Evolutionary conservation across 2,888 invertebrate genomes (phyloP), one percentile per base, ranked within the genome.

Genomic region (Hirtodrosophila cameraria): DNA sequence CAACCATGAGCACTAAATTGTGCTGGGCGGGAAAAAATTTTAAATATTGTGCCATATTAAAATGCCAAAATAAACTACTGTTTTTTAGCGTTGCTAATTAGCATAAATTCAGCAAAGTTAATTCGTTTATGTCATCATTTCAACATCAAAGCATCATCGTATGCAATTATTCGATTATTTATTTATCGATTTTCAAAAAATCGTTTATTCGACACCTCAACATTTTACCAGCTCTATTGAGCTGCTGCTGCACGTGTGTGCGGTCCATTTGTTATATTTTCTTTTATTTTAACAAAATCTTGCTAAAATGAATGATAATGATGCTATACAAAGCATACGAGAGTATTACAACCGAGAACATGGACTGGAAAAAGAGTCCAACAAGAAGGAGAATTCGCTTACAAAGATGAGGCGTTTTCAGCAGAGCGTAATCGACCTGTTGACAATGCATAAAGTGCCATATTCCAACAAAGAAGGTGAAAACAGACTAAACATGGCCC

Each of bases 391-490:
- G 30, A 46, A 38, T 30, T 39, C 55, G 3, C 16, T 50, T 2
- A 12, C 8, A 18, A 9, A 43, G 4, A 36, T 60, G 11, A 39
- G 59, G 15, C 38, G 30, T 1, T 67, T 78, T 3, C 50, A 52
- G 0, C 45, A 87, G 12, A 83, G 78, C 25, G 89, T 90, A 2
- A 39, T 83, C 31, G 78, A 89, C 58, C 52, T 90, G 30, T 65
- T 91, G 35, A 73, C 81, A 36, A 86, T 63, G 8, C 88, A 86
- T 39, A 88, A 89, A 53, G 89, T 91, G 0, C 91, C 91, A 1
- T 90, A 91, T 61, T 84, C 89, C 0, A 65, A 85, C 1, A 61
- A 75, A 52, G 89, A 90, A 62, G 89, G 90, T 90, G 75, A 79
- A 31, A 18, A 11, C 2, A 5, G 6, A 9, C 1, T 16, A 9